A percentile compares a stretch with the other conserved stretches of the same genome.
phyloP scores from a whole-genome alignment of 2,797 vertebrate genomes.

The Synanceia verrucosa region DNA sequence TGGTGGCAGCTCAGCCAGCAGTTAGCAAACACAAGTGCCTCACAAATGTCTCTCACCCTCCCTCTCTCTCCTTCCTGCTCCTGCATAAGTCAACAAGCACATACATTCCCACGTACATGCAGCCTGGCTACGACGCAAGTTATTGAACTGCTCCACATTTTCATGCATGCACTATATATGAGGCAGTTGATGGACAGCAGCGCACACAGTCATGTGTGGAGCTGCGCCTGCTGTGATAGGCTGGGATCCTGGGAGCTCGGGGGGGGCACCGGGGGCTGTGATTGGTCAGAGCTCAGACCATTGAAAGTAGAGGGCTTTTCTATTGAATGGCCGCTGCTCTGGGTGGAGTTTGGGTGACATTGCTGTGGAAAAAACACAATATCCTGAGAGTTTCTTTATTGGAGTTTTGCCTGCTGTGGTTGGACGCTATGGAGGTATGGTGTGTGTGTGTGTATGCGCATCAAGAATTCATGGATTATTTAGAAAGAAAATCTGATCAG shows the following conservation, averaged over 20 bases:
- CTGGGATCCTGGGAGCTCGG: conserved; percentile 66
- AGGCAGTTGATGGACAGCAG: conserved; percentile 92
- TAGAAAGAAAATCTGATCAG: background rate
- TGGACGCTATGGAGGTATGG: background rate
- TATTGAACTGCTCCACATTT: conserved; percentile 89
- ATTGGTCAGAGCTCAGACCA: conserved; percentile 86
- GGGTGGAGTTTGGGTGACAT: conserved; percentile 79
- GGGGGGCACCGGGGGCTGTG: conserved; percentile 69
- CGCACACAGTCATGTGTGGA: conserved; percentile 89
- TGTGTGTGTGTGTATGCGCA: background rate
- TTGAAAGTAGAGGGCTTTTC: conserved; percentile 84
- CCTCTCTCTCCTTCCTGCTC: conserved; percentile 34
- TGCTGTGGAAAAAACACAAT: conserved; percentile 64
- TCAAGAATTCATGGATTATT: background rate
- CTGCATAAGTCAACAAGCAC: conserved; percentile 65
- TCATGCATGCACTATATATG: conserved; percentile 94
- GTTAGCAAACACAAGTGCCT: conserved; percentile 77
- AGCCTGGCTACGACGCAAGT: conserved; percentile 78
- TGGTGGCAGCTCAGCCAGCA: conserved; percentile 78
- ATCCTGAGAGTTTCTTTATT: conserved; percentile 54
- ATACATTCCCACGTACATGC: conserved; percentile 12
- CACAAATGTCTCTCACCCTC: conserved; percentile 60
- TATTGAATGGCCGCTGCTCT: conserved; percentile 83
- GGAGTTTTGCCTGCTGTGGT: conserved; percentile 29
- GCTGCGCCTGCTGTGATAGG: conserved; percentile 82